Percentiles rank a stretch among this genome's conserved stretches.
Evolutionary conservation across 2,888 invertebrate genomes (phyloP).

Genomic region (Cryptus armator): DNA sequence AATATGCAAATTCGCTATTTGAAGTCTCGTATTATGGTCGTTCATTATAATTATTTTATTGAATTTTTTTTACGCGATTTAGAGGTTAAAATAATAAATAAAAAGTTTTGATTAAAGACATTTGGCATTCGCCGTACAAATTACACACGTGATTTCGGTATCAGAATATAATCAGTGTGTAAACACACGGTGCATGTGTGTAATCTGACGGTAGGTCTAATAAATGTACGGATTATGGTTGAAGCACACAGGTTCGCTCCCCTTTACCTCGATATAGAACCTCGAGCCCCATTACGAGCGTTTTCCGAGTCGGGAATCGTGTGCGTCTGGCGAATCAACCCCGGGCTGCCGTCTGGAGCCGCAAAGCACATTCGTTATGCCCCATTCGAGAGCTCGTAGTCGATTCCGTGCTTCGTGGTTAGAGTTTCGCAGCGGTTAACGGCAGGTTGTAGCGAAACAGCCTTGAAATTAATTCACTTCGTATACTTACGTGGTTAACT

Average conservation of each 20-base stretch:
- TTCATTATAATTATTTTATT: neutral
- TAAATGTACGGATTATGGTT: slow-evolving; percentile 52
- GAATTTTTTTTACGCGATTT: neutral
- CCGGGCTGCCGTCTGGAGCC: slow-evolving; percentile 20
- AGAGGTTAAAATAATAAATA: neutral
- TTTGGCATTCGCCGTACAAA: neutral
- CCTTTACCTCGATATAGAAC: slow-evolving; percentile 8
- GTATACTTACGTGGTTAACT: slow-evolving; percentile 2
- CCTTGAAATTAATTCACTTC: neutral
- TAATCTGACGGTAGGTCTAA: slow-evolving; percentile 38
- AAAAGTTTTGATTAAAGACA: neutral
- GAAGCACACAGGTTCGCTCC: slow-evolving; percentile 10
- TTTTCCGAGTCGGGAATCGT: slow-evolving; percentile 1
- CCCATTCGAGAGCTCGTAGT: slow-evolving; percentile 26
- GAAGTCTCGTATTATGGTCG: neutral
- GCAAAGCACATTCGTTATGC: slow-evolving; percentile 34
- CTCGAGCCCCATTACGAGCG: neutral
- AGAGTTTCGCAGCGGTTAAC: neutral
- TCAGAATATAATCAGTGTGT: slow-evolving; percentile 1
- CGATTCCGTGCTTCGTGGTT: slow-evolving; percentile 27
- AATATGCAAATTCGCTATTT: no score
- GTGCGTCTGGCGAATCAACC: slow-evolving; percentile 36
- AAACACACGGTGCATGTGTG: slow-evolving; percentile 33
- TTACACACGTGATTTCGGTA: neutral
- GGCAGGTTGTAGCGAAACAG: neutral